These are phyloP conservation scores for Bettongia penicillata DNA, from an alignment of 2,113 vertebrate species.

Conservation along the genomic window DNA sequence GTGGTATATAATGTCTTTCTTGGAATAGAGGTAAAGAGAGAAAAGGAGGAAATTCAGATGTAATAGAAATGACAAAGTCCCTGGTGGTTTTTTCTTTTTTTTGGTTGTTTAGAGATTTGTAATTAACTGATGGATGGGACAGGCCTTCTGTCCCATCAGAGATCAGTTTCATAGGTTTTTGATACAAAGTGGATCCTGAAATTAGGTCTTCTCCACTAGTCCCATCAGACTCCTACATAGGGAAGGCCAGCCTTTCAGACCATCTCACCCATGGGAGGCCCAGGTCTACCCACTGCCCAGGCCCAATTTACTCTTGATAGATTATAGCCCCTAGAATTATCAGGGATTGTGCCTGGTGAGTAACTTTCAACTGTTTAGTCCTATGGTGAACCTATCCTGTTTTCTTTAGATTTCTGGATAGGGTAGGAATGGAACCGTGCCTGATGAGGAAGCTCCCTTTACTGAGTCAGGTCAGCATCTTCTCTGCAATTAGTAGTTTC, in stretches of 20 bases:
- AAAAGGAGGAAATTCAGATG: not conserved
- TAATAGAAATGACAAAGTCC: not conserved
- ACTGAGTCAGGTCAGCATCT: not conserved
- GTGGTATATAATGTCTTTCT: not conserved
- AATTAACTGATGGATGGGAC: not conserved
- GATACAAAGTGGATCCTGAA: not conserved
- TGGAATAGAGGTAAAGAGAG: not conserved
- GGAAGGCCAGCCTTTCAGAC: not conserved
- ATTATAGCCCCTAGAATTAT: not conserved
- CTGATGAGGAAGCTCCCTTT: not conserved
- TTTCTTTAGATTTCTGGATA: not conserved
- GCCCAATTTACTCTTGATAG: not conserved
- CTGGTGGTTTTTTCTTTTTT: no score
- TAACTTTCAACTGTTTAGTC: not conserved
- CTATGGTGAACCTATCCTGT: not conserved
- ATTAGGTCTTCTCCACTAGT: not conserved
- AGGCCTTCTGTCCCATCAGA: not conserved
- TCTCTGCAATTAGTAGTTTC: not conserved
- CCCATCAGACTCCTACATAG: not conserved
- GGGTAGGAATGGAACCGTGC: fast-evolving
- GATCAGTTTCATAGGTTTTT: not conserved
- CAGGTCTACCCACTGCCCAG: not conserved
- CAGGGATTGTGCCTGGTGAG: not conserved
- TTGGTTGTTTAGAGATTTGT: not conserved
- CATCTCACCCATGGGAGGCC: not conserved